A percentile compares a stretch with the other conserved stretches of the same genome.
Conservation (phyloP, 2,888 invertebrate genomes). For the Cephus spinipes region DNA sequence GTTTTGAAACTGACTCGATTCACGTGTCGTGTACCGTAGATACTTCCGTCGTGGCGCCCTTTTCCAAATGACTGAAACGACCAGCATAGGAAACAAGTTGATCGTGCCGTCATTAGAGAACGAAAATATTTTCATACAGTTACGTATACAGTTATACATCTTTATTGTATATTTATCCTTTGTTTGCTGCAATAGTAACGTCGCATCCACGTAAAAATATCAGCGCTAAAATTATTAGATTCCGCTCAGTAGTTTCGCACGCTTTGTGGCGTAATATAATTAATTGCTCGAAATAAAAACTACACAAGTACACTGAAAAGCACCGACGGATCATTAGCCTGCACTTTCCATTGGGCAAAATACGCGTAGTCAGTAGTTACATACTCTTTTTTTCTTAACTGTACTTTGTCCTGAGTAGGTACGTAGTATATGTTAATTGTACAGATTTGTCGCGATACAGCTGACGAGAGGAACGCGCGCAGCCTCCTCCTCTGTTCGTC, state of each 20-base stretch:
- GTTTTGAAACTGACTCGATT: background rate
- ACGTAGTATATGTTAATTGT: background rate
- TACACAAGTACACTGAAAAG: background rate
- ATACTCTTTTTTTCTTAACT: background rate
- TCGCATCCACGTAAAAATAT: background rate
- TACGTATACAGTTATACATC: background rate
- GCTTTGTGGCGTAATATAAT: background rate
- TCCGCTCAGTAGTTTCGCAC: background rate
- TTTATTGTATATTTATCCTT: background rate
- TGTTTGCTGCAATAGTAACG: background rate
- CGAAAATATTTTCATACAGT: background rate
- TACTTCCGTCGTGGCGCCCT: background rate
- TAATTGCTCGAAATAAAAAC: background rate
- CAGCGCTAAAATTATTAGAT: background rate
- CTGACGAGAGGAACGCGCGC: too few relatives aligned
- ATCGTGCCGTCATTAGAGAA: background rate
- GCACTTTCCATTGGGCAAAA: background rate
- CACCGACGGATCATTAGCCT: background rate
- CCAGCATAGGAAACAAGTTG: background rate
- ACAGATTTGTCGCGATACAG: background rate
- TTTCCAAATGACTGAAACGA: background rate
- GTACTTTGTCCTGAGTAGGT: background rate
- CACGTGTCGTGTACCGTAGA: background rate
- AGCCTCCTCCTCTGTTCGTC: too few relatives aligned
- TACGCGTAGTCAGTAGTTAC: background rate